These are phyloP conservation scores for Laupala kohalensis DNA, from an alignment of 1,140 invertebrate species.

Conservation along the genomic window DNA sequence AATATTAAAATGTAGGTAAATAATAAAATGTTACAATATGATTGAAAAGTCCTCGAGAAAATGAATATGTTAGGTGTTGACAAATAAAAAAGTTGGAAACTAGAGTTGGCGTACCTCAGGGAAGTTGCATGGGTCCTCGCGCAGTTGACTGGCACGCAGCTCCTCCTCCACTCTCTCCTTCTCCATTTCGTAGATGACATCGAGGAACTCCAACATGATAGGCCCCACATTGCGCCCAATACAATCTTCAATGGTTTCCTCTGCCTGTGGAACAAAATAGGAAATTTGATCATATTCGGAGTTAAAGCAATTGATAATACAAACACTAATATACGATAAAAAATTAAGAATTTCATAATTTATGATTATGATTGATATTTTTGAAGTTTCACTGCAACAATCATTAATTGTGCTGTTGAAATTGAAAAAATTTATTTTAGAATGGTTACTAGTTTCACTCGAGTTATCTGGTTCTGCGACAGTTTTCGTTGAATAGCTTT, in stretches of 20 bases:
- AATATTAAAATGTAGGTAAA: too few relatives aligned
- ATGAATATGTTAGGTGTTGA: too few relatives aligned
- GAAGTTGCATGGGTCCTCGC: background rate
- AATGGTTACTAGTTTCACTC: too few relatives aligned
- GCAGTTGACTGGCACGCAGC: background rate
- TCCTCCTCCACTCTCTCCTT: background rate
- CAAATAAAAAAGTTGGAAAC: too few relatives aligned
- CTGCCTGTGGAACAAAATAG: constrained; percentile 21
- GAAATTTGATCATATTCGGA: background rate
- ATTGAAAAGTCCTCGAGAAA: too few relatives aligned
- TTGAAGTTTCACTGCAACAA: too few relatives aligned
- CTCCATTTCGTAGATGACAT: background rate
- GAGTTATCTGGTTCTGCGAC: too few relatives aligned
- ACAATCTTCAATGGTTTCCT: constrained; percentile 26
- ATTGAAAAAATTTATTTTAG: too few relatives aligned
- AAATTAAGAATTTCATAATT: background rate
- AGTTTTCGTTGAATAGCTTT: too few relatives aligned
- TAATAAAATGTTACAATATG: too few relatives aligned
- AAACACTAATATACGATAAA: background rate
- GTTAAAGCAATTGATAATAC: background rate
- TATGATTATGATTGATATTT: too few relatives aligned
- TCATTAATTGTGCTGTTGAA: background rate
- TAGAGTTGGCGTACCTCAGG: too few relatives aligned
- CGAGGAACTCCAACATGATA: background rate
- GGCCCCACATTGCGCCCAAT: constrained; percentile 21